phyloP scores from a whole-genome alignment of 2,797 vertebrate species.

The Hippocampus kuda region DNA sequence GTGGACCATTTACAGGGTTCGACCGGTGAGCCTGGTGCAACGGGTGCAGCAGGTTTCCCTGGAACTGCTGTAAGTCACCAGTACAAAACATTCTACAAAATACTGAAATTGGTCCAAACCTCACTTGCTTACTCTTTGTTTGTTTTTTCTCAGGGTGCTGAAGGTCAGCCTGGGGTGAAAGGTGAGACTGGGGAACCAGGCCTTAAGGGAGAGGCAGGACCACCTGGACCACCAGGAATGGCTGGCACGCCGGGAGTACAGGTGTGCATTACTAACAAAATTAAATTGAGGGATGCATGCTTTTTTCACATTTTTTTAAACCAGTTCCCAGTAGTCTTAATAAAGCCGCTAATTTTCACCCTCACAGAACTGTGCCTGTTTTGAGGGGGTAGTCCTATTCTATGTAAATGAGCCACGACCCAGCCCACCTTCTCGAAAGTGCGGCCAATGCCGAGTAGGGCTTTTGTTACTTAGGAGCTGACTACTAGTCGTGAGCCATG shows the following conservation, averaged over 20 bases:
- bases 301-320: neutral
- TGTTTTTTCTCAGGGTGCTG: conserved; percentile 68
- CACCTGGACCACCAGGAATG: conserved; percentile 83
- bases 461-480: neutral
- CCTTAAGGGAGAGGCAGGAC: conserved; percentile 81
- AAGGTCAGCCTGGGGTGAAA: conserved; percentile 89
- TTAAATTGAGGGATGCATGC: neutral
- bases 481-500: neutral
- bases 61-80: conserved; percentile 75
- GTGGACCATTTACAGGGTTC: conserved; percentile 71
- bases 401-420: neutral
- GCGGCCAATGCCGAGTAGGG: neutral
- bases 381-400: neutral
- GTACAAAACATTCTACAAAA: neutral
- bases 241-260: conserved; percentile 80
- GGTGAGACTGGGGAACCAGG: conserved; percentile 87
- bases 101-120: neutral
- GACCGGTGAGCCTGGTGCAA: conserved; percentile 81
- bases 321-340: neutral
- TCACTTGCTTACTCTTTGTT: neutral
- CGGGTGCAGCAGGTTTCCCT: conserved; percentile 83
- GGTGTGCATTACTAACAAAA: conserved; percentile 46
- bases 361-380: neutral
- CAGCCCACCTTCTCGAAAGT: neutral
- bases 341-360: neutral